Evolutionary conservation across 2,888 invertebrate genomes (phyloP), one percentile per base, ranked within the genome.

Genomic region (Drosophila fulvimacula): DNA sequence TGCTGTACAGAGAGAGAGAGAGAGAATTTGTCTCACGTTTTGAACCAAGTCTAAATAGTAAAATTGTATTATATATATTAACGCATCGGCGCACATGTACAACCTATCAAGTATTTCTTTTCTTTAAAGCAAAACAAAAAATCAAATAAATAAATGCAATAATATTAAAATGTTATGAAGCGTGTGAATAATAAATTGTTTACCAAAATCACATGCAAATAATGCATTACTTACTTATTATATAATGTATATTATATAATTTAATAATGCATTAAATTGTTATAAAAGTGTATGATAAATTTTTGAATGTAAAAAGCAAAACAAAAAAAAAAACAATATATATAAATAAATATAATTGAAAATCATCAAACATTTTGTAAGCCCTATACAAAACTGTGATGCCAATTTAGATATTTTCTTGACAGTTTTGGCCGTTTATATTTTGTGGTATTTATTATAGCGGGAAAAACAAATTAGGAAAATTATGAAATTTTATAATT

Each of bases 41-140:
- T 80, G 60, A 55, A 15, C 60, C 64, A 75, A 61, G 51, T 53
- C 59, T 61, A 62, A 51, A 51, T 64, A 57, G 70, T 46, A 69
- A 73, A 58, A 58, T 73, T 81, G 79, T 87, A 82, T 87, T 84
- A 87, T 81, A 86, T 81, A 86, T 78, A 46, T 46, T 46, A 36
- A 65, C 58, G 52, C 73, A 68, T 67, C 57, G 73, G 76, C 70
- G 70, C 79, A 69, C 58, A 78, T 78, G 42, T 58, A 56, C 72
- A 70, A 87, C 89, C 85, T 76, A 82, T 74, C 55, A 79, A 85
- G 85, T 85, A 85, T 85, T 85, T 71, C 84, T 70, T 82, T 86
- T 66, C 63, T 58, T 64, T 60, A 67, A 73, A 67, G 5, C 63
- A 65, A 70, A 70, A 17, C 5, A 21, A 30, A 69, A 53, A 53